Evolutionary conservation across 2,888 invertebrate species (phyloP).

Genomic region (Leptinotarsa rubiginosa): DNA sequence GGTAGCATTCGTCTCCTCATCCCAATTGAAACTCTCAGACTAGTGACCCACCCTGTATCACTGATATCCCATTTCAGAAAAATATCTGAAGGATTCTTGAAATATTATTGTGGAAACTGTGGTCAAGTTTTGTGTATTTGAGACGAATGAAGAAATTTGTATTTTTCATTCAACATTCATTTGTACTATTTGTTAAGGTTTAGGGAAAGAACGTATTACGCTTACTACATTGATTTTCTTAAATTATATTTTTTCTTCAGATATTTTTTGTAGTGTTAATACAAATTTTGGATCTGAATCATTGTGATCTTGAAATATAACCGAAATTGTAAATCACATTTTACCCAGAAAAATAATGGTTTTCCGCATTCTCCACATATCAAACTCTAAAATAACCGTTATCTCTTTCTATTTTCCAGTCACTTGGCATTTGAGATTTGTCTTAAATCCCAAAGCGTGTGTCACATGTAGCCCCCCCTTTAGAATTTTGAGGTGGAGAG

Average conservation of each 20-base stretch:
- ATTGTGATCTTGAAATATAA: neutral
- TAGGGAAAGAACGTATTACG: no score
- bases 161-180: no score
- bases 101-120: neutral
- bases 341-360: neutral
- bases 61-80: neutral
- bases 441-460: no score
- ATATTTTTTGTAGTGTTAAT: neutral
- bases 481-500: no score
- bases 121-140: neutral
- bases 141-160: no score
- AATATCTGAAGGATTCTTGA: conserved; percentile 16
- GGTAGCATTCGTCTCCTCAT: no score
- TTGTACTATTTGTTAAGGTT: neutral
- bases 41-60: neutral
- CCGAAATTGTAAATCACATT: neutral
- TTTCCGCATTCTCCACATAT: neutral
- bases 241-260: neutral
- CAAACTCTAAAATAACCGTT: conserved; percentile 4
- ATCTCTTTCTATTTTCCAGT: neutral
- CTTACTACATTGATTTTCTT: neutral
- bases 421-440: neutral
- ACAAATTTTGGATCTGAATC: neutral
- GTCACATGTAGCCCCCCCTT: no score
- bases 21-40: no score